phyloP scores from a whole-genome alignment of 2,888 invertebrate species.

The Sminthurinus aureus region DNA sequence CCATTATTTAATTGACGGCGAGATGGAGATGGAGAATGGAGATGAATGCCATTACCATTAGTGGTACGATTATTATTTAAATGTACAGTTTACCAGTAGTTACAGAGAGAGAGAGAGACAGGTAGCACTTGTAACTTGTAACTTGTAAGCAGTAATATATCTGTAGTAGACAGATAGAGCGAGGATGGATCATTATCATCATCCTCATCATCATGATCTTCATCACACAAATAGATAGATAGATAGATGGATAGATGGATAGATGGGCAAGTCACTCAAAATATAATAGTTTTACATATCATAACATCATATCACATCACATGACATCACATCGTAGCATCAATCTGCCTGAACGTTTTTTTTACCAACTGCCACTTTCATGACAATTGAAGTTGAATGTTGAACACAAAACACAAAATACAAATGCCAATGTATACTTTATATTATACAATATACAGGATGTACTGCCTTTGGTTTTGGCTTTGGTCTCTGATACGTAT shows the following conservation, averaged over 20 bases:
- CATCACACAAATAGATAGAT: too few relatives aligned
- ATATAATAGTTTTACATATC: background rate
- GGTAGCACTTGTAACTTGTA: background rate
- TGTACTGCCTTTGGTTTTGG: too few relatives aligned
- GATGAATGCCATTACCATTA: constrained; percentile 37
- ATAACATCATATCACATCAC: background rate
- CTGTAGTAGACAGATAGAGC: background rate
- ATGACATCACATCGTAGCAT: too few relatives aligned
- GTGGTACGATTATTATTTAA: constrained; percentile 39
- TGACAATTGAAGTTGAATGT: background rate
- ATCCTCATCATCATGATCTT: background rate
- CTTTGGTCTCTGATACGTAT: too few relatives aligned
- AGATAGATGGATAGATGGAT: background rate
- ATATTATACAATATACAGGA: too few relatives aligned
- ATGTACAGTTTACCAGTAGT: constrained; percentile 20
- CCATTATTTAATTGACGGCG: constrained; percentile 57
- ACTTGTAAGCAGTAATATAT: background rate
- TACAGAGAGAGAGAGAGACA: background rate
- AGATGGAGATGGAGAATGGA: constrained; percentile 40
- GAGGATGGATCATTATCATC: too few relatives aligned
- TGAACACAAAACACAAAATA: too few relatives aligned
- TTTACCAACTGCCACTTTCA: background rate
- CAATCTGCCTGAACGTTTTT: background rate
- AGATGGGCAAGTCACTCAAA: constrained; percentile 21
- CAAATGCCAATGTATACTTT: background rate